Conservation (phyloP, 2,888 invertebrate species). For the Sericinus montela region DNA sequence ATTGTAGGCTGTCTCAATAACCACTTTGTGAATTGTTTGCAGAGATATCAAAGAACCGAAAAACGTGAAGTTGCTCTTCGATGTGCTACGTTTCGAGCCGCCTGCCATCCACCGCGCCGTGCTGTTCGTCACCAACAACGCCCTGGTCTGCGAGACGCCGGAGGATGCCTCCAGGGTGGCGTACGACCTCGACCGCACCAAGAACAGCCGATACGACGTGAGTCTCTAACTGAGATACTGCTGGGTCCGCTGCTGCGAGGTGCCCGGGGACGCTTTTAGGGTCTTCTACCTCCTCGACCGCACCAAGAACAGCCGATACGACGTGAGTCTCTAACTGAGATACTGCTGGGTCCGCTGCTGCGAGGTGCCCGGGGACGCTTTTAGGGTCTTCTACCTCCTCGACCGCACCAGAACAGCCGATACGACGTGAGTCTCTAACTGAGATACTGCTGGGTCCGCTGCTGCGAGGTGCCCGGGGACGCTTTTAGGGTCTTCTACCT, state of each 20-base stretch:
- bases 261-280: constrained; percentile 95
- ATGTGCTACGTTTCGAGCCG: constrained; percentile 97
- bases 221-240: constrained; percentile 29
- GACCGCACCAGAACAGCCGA: constrained; percentile 84
- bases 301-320: constrained; percentile 86
- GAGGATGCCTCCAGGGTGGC: constrained; percentile 98
- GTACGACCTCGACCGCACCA: constrained; percentile 88
- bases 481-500: constrained; percentile 94
- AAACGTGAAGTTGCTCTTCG: constrained; percentile 97
- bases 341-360: no score
- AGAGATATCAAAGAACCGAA: constrained; percentile 96
- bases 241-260: no score
- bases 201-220: constrained; percentile 89
- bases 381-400: constrained; percentile 95
- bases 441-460: no score
- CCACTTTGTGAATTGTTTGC: constrained; percentile 18
- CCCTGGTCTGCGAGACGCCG: constrained; percentile 98
- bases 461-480: constrained; percentile 87
- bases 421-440: constrained; percentile 82
- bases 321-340: constrained; percentile 70
- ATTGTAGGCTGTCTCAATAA: no score
- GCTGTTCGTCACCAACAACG: constrained; percentile 98
- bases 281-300: constrained; percentile 94
- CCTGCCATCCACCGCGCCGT: constrained; percentile 97
- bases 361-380: constrained; percentile 90